Conservation (phyloP, 2,113 vertebrate species). For the Stomatorhinus ivindoensis region DNA sequence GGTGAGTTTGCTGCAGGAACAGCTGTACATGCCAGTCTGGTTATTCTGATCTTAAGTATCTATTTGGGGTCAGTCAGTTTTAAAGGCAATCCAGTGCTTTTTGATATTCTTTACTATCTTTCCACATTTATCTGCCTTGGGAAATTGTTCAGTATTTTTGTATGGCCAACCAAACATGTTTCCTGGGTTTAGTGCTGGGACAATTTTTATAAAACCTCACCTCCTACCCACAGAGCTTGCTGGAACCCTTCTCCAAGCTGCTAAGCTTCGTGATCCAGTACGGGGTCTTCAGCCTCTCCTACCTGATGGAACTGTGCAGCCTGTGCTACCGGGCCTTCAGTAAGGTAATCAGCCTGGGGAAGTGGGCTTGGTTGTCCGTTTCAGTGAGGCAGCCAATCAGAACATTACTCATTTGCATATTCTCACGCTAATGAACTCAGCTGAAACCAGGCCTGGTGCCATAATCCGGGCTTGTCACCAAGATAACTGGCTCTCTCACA, state of each 20-base stretch:
- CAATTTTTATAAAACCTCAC: neutral
- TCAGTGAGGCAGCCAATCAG: neutral
- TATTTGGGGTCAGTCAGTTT: neutral
- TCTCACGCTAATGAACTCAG: neutral
- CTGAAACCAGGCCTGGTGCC: neutral
- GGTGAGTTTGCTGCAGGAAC: slow-evolving; percentile 60
- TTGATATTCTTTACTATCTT: neutral
- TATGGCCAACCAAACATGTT: neutral
- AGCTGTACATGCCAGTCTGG: neutral
- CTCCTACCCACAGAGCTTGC: slow-evolving; percentile 71
- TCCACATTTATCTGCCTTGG: neutral
- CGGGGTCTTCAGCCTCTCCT: slow-evolving; percentile 84
- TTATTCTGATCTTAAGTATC: neutral
- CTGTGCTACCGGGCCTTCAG: slow-evolving; percentile 93
- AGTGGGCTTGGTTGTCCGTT: neutral
- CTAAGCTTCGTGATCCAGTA: slow-evolving; percentile 97
- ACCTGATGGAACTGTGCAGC: slow-evolving; percentile 92
- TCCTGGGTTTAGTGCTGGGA: neutral
- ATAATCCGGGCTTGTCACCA: neutral
- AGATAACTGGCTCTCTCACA: neutral
- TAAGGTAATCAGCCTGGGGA: slow-evolving; percentile 67
- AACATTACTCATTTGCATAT: neutral
- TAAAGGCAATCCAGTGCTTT: neutral
- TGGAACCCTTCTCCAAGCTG: slow-evolving; percentile 95
- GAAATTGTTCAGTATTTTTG: neutral